Evolutionary conservation across 2,888 invertebrate species (phyloP), one percentile per base, ranked within the genome.

Genomic region (Siphlonurus alternatus): DNA sequence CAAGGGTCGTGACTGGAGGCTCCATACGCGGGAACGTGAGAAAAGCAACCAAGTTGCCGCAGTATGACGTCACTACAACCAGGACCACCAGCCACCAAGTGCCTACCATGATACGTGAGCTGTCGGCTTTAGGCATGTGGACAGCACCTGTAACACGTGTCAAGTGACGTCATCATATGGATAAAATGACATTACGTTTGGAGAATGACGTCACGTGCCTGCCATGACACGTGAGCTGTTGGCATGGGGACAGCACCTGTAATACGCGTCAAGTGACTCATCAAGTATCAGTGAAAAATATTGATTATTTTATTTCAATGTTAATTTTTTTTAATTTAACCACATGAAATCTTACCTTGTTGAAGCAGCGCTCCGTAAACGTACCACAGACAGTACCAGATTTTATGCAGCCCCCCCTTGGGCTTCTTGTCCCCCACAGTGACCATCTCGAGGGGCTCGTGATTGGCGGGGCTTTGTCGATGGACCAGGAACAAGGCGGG

Each of bases 11-110:
- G 24, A 91, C 83, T 0, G 88, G 83, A 38, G 80, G 78, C 73
- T 88, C 87, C 71, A 87, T 85, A 74, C 89, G 88, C 0, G 94
- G 94, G 72, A 94, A 93, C 0, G 94, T 94, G 56, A 94, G 80
- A 74, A 93, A 93, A 0, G 94, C 93, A 0, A 94, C 93, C 69
- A 95, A 79, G 76, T 92, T 93, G 1, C 94, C 94, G 64, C 92
- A 92, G 74, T 94, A 95, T 0, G 93, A 93, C 20, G 93, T 93
- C 0, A 93, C 89, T 22, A 93, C 81, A 0, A 94, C 88, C 67
- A 93, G 79, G 0, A 93, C 93, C 1, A 91, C 89, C 61, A 94
- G 75, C 94, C 94, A 94, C 94, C 94, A 95, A 1, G 89, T 85
- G 0, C 91, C 92, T 0, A 94, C 84, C 2, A 94, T 81, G 5